phyloP scores from a whole-genome alignment of 2,888 invertebrate species.

The Aleiodes leptofemur region DNA sequence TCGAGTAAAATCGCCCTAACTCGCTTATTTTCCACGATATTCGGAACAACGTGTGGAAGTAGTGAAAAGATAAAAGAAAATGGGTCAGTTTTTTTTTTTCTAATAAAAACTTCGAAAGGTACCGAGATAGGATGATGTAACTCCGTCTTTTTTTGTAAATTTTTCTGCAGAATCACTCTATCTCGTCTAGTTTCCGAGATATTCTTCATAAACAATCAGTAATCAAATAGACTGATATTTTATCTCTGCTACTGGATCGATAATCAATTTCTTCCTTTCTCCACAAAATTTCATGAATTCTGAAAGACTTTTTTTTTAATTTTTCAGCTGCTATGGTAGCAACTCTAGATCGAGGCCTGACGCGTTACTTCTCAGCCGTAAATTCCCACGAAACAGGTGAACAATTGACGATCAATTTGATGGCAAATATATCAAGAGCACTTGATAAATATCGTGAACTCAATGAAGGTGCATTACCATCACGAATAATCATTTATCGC shows the following conservation, averaged over 20 bases:
- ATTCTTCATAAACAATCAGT: background rate
- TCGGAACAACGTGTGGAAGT: no score
- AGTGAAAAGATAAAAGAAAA: no score
- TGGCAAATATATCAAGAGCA: slow-evolving; percentile 79
- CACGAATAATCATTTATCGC: slow-evolving; percentile 87
- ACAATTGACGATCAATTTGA: slow-evolving; percentile 86
- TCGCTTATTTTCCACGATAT: background rate
- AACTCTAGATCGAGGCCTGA: slow-evolving; percentile 78
- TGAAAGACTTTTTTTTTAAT: background rate
- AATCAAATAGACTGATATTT: no score
- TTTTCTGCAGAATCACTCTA: no score
- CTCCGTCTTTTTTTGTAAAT: no score
- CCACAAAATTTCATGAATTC: background rate
- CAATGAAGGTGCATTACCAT: slow-evolving; percentile 77
- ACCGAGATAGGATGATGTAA: no score
- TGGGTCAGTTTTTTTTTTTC: no score
- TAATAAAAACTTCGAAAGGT: no score
- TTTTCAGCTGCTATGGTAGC: slow-evolving; percentile 86
- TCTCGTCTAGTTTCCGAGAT: no score
- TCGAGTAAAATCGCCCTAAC: no score
- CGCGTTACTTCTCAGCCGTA: slow-evolving; percentile 85
- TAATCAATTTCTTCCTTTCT: no score
- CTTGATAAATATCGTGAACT: slow-evolving; percentile 76
- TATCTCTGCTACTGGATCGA: no score
- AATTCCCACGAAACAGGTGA: slow-evolving; percentile 85